A percentile compares a stretch with the other conserved stretches of the same genome.
Conservation (phyloP, 2,888 invertebrate species). For the Dinocampus coccinellae region DNA sequence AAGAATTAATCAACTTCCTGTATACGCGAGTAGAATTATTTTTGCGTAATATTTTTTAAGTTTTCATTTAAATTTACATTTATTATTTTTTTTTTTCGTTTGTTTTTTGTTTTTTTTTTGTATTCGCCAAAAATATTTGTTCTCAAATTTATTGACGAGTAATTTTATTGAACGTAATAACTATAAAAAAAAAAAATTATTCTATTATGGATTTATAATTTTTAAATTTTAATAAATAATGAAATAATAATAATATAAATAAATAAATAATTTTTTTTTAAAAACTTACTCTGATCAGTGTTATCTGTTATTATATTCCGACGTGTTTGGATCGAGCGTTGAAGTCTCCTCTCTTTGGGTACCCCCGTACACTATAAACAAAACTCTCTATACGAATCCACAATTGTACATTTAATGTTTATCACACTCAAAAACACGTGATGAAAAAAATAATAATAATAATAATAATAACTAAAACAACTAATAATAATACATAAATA, state of each 20-base stretch:
- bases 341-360: neutral
- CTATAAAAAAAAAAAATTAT: too few species aligned
- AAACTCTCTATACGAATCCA: neutral
- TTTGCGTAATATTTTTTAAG: neutral
- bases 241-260: too few species aligned
- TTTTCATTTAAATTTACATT: neutral
- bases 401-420: neutral
- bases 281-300: neutral
- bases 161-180: too few species aligned
- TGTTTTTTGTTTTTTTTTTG: too few species aligned
- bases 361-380: neutral
- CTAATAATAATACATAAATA: too few species aligned
- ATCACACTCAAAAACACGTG: neutral
- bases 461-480: too few species aligned
- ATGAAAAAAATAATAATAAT: too few species aligned
- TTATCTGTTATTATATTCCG: neutral
- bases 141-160: too few species aligned
- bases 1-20: conserved; percentile 5
- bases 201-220: too few species aligned
- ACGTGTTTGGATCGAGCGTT: neutral
- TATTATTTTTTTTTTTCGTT: too few species aligned
- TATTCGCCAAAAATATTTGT: too few species aligned
- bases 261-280: neutral
- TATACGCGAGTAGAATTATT: neutral
- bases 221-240: too few species aligned